phyloP scores from a whole-genome alignment of 1,140 invertebrate genomes.

The Brachionus manjavacas region DNA sequence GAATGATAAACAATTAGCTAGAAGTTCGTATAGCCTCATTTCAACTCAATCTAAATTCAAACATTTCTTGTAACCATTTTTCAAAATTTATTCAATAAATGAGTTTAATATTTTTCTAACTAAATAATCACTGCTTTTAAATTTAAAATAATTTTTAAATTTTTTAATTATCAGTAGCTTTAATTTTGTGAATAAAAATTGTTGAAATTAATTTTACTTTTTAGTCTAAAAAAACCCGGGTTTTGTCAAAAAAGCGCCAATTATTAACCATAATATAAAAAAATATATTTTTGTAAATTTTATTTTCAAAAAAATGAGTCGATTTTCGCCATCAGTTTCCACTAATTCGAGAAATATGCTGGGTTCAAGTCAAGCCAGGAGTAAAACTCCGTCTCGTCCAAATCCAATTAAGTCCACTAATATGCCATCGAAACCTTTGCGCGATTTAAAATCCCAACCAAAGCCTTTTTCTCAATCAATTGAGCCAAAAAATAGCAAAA shows the following conservation, averaged over 20 bases:
- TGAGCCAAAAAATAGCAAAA: neutral
- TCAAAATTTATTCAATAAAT: too few relatives aligned
- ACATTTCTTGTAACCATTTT: too few relatives aligned
- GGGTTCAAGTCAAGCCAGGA: neutral
- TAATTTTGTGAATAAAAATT: neutral
- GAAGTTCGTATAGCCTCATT: too few relatives aligned
- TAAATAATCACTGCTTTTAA: too few relatives aligned
- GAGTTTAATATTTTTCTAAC: too few relatives aligned
- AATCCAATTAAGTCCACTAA: neutral
- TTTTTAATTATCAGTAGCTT: neutral
- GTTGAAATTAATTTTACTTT: neutral
- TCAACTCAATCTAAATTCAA: too few relatives aligned
- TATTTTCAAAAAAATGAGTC: neutral
- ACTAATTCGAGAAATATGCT: neutral
- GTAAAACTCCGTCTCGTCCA: neutral
- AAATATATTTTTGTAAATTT: neutral
- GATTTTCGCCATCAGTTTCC: neutral
- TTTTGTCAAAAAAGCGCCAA: neutral
- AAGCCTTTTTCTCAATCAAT: neutral
- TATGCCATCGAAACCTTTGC: neutral
- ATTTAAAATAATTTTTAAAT: too few relatives aligned
- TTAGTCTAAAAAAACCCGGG: neutral
- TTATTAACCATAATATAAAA: neutral
- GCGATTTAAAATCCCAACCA: neutral
- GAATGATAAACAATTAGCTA: too few relatives aligned